Base-by-base conservation (phyloP, 2,113 vertebrate species). In the Lamprologus tigripictilis region DNA sequence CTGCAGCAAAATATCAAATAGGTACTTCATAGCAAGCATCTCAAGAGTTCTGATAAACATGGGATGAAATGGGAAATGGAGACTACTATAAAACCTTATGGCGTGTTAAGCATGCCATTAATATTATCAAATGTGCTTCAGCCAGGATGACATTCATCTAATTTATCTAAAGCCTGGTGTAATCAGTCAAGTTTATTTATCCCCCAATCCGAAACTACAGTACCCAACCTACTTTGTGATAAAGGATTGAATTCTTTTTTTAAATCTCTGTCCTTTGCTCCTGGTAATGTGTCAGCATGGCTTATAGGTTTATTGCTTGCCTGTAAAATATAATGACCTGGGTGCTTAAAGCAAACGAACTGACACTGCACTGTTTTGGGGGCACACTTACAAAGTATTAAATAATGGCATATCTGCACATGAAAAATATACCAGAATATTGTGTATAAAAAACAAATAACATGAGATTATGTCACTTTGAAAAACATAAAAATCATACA, bases 261-360 rank as follows among this genome's bases (percentile, higher is more conserved):
- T 4, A 7, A 23, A 35, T 40, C 19, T 12, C 14, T 26, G n/a
- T 14, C 37, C 71, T 80, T 89, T 87, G 47, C 31, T 73, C 37
- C 49, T 45, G 54, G 81, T 86, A 81, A 90, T 86, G 37, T 80
- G 68, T 58, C n/a, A 7, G 28, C 40, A 28, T 53, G 57, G 80
- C 90, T 89, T 88, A 84, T 89, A 89, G 81, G 51, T 90, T 90
- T 92, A 89, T 54, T 9, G 76, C 21, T 19, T 7, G 42, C 45
- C 81, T 35, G 68, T 93, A 76, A 90, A 89, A 87, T 58, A 86
- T 85, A 83, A 86, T 42, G 86, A 83, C 73, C 37, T 4, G 37
- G 31, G 35, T 17, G 45, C 88, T 88, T 78, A 89, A 89, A 89
- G 87, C 90, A 57, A 80, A 82, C 21, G 26, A 87, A 81, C 58